A percentile compares a stretch with the other conserved stretches of the same genome.
phyloP scores from a whole-genome alignment of 2,113 vertebrate species.

The Osmerus eperlanus region DNA sequence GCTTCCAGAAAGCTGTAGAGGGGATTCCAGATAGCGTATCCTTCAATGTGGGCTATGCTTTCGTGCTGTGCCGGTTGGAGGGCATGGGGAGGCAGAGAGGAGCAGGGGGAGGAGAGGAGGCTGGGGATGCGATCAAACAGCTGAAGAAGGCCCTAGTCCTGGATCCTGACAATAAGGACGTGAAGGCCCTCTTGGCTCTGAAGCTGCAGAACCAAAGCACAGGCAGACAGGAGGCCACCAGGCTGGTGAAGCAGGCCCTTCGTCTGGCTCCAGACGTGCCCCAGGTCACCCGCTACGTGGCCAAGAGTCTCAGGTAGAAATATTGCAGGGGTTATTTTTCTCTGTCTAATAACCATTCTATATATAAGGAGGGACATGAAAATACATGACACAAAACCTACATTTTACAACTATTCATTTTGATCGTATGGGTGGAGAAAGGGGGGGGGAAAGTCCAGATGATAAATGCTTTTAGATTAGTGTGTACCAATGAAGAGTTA shows the following conservation, averaged over 20 bases:
- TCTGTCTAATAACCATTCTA: no score
- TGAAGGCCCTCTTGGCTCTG: slow-evolving; percentile 44
- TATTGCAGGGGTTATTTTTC: no score
- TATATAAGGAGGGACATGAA: no score
- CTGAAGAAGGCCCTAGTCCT: slow-evolving; percentile 35
- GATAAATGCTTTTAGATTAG: no score
- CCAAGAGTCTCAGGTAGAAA: no score
- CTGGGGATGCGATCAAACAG: slow-evolving; percentile 21
- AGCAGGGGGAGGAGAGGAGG: background rate
- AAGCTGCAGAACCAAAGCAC: slow-evolving; percentile 28
- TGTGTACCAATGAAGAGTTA: no score
- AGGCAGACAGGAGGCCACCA: slow-evolving; percentile 12
- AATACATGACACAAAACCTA: no score
- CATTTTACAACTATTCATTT: no score
- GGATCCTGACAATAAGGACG: slow-evolving; percentile 32
- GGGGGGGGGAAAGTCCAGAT: no score
- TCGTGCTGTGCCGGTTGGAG: slow-evolving; percentile 38
- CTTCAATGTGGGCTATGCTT: slow-evolving; percentile 46
- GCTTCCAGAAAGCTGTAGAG: slow-evolving; percentile 42
- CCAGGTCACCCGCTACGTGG: slow-evolving; percentile 23
- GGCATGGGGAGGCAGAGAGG: slow-evolving; percentile 4
- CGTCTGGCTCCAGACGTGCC: slow-evolving; percentile 28
- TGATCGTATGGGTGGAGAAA: no score
- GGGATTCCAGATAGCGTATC: slow-evolving; percentile 24
- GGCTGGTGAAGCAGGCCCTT: slow-evolving; percentile 40